phyloP scores from a whole-genome alignment of 2,797 vertebrate species.

The Dallia pectoralis region DNA sequence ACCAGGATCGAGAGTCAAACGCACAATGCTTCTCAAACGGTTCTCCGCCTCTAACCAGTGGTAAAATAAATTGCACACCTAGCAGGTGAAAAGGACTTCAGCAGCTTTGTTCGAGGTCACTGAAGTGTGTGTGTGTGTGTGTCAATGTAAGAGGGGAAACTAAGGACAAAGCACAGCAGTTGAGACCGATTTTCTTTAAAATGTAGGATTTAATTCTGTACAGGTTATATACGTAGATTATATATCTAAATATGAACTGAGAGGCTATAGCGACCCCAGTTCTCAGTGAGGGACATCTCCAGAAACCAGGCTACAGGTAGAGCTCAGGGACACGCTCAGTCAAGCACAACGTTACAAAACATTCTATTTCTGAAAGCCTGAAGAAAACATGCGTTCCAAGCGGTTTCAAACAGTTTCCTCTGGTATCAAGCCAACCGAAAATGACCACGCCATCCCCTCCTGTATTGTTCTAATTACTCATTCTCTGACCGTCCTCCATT shows the following conservation, averaged over 20 bases:
- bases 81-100: conserved; percentile 32
- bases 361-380: neutral
- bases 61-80: neutral
- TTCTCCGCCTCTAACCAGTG: conserved; percentile 18
- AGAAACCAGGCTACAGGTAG: neutral
- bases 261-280: conserved; percentile 12
- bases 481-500: neutral
- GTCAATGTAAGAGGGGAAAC: conserved; percentile 33
- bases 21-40: conserved; percentile 19
- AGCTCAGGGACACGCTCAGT: conserved; percentile 26
- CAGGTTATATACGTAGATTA: conserved; percentile 67
- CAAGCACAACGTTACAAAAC: conserved; percentile 9
- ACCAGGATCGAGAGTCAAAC: conserved; percentile 63
- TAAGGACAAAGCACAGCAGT: conserved; percentile 57
- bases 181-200: conserved; percentile 62
- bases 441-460: neutral
- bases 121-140: conserved; percentile 32
- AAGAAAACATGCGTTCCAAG: neutral
- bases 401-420: neutral
- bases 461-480: neutral
- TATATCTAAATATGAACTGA: conserved; percentile 66
- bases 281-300: neutral
- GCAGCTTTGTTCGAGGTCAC: conserved; percentile 15
- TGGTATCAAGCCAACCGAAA: neutral
- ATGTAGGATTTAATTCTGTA: conserved; percentile 72